Evolutionary conservation across 2,888 invertebrate species (phyloP).

Genomic region (Chromoteleia sp.): DNA sequence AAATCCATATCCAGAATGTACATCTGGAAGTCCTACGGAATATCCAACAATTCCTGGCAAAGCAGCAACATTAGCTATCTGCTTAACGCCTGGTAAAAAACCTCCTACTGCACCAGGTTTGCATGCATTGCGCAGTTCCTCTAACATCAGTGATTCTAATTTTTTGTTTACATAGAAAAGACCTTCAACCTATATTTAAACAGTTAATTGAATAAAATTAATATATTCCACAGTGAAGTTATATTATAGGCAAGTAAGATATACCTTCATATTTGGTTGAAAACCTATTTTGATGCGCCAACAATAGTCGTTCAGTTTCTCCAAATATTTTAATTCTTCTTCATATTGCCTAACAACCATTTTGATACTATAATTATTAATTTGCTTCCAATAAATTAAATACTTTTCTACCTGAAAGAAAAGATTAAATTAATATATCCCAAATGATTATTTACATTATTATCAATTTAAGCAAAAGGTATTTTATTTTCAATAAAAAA

Average conservation of each 20-base stretch:
- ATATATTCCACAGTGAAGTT: no score
- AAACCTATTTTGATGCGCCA: constrained; percentile 99
- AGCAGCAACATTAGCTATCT: constrained; percentile 99
- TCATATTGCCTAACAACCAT: constrained; percentile 97
- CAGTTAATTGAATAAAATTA: no score
- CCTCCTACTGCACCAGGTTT: constrained; percentile 96
- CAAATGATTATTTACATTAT: no score
- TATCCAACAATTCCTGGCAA: constrained; percentile 97
- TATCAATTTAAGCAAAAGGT: no score
- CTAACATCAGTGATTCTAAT: constrained; percentile 98
- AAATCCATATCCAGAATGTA: constrained; percentile 99
- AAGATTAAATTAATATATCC: no score
- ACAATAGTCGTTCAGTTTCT: constrained; percentile 92
- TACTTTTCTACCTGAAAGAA: no score
- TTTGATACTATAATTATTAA: no score
- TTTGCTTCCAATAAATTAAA: no score
- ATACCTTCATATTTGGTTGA: constrained; percentile 98
- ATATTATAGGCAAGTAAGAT: constrained; percentile 25
- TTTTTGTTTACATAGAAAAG: constrained; percentile 97
- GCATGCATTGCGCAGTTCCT: constrained; percentile 96
- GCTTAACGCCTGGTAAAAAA: constrained; percentile 99
- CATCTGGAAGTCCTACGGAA: constrained; percentile 97
- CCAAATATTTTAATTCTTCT: constrained; percentile 96
- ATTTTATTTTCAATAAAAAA: no score
- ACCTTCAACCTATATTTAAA: constrained; percentile 94